phyloP scores from a whole-genome alignment of 2,113 vertebrate genomes.

The Cricetomys ansorgei region DNA sequence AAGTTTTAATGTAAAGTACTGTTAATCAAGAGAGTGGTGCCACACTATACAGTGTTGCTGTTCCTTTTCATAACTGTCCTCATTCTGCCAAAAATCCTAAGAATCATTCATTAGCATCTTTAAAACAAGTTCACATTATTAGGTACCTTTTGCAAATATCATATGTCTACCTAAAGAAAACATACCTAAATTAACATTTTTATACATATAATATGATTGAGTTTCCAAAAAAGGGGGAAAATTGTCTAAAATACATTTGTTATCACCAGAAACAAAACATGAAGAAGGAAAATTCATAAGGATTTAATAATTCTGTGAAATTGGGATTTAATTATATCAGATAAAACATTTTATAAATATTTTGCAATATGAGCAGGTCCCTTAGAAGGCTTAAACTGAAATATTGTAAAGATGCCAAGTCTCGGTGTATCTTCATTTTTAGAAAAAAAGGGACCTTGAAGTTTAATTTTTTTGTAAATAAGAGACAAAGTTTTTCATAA shows the following conservation, averaged over 20 bases:
- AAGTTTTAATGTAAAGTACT: slow-evolving; percentile 64
- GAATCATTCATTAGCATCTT: slow-evolving; percentile 74
- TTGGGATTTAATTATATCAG: slow-evolving; percentile 76
- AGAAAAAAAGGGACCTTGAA: neutral
- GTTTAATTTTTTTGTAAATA: slow-evolving; percentile 55
- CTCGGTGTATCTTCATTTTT: slow-evolving; percentile 48
- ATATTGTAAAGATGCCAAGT: slow-evolving; percentile 56
- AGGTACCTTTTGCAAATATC: slow-evolving; percentile 17
- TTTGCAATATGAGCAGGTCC: slow-evolving; percentile 37
- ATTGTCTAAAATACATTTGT: slow-evolving; percentile 36
- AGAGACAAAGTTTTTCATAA: slow-evolving; percentile 30
- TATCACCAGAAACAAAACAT: slow-evolving; percentile 30
- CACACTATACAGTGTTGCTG: neutral
- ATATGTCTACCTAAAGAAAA: slow-evolving; percentile 57
- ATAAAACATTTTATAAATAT: slow-evolving; percentile 76
- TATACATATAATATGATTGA: slow-evolving; percentile 39
- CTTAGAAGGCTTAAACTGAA: slow-evolving; percentile 49
- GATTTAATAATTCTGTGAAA: slow-evolving; percentile 65
- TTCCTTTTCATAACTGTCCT: slow-evolving; percentile 73
- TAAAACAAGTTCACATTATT: slow-evolving; percentile 12
- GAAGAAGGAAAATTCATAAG: slow-evolving; percentile 50
- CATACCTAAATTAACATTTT: slow-evolving; percentile 9
- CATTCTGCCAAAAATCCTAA: slow-evolving; percentile 69
- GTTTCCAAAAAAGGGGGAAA: slow-evolving; percentile 61
- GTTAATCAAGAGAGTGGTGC: slow-evolving; percentile 41